Percentiles rank a stretch among this genome's conserved stretches.
Conservation (phyloP, 1,140 invertebrate species). For the Heliconius hewitsoni region DNA sequence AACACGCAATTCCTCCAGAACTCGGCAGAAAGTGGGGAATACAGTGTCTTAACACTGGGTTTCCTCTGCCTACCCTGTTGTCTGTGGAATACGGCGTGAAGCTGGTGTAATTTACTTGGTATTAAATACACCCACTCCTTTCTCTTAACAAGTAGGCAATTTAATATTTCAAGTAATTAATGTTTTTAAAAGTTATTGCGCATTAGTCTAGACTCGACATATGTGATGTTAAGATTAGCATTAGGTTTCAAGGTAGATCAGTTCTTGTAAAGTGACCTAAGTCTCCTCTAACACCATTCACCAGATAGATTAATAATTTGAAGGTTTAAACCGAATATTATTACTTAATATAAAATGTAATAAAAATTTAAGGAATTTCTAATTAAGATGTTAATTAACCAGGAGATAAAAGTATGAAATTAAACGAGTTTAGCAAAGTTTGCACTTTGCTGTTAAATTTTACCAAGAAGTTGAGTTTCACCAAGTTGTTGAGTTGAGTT, state of each 20-base stretch:
- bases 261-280: neutral
- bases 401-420: too few relatives aligned
- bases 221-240: neutral
- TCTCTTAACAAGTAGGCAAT: neutral
- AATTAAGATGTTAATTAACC: neutral
- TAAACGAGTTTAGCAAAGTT: too few relatives aligned
- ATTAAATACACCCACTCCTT: neutral
- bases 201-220: neutral
- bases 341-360: neutral
- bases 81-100: too few relatives aligned
- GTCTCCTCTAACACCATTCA: conserved; percentile 7
- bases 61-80: too few relatives aligned
- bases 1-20: too few relatives aligned
- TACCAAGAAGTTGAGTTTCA: too few relatives aligned
- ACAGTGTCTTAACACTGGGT: too few relatives aligned
- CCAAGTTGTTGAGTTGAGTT: too few relatives aligned
- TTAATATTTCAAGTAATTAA: neutral
- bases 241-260: conserved; percentile 6
- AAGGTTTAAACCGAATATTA: neutral
- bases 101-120: neutral
- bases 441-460: too few relatives aligned
- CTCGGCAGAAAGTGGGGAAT: too few relatives aligned
- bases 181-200: neutral
- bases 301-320: neutral
- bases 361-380: neutral